Base-by-base conservation (phyloP, 92 coral and sea anemone species). In the Chrysogorgia sp. region DNA sequence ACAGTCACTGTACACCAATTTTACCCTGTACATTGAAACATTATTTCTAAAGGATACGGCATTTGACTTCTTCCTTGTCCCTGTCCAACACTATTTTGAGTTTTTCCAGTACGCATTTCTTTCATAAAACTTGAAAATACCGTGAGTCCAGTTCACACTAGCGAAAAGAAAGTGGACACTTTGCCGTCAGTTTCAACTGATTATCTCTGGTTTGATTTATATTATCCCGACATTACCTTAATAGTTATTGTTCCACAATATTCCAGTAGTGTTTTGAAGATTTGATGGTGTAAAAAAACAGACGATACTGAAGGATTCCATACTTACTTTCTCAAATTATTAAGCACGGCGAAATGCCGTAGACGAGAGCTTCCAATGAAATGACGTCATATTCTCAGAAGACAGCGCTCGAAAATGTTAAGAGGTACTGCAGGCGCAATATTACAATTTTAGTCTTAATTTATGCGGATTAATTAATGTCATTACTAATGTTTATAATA, bases 301-400 rank as follows among this genome's bases (percentile, higher is more conserved):
- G 49, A 3, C 10, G 79, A 72, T 72, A 53, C 34, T 56, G 33
- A 53, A 72, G 65, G 79, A 72, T 72, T 72, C 64, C 79, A 72
- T 72, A 56, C 29, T 72, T 23, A 53, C 8, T 29, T 32, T 64
- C 23, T 12, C 4, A 58, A 53, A 21, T 10, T 1, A 20, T 53
- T 31, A 30, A 34, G 32, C 79, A 23, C 31, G 65, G 63, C 32
- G 24, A 32, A 50, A 55, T 9, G 65, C 65, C 79, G 65, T 32
- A 69, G 63, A 40, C 58, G 79, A 17, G 41, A 13, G 50, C 53
- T 30, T 20, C 40, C 32, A 72, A 69, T 56, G 52, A 72, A 47
- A 56, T 72, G 79, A 72, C 79, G 79, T 72, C 79, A 72, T 41
- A 72, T 72, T 72, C 79, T 72, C 35, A 72, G 79, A 72, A 72